Evolutionary conservation across 2,888 invertebrate species (phyloP).

Genomic region (Malachius bipustulatus): DNA sequence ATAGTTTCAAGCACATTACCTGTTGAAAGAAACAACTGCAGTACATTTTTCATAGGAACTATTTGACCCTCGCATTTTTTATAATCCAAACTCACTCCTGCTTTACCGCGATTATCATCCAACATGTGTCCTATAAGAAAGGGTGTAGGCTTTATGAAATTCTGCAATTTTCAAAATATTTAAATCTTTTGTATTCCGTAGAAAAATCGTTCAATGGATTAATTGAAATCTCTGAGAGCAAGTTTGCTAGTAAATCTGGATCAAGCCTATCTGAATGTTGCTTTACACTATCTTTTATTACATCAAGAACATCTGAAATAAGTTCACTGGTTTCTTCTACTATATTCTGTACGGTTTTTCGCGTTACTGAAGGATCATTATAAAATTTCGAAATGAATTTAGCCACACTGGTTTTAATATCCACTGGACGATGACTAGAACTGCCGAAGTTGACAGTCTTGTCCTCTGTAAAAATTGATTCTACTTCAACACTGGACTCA

Average conservation of each 20-base stretch:
- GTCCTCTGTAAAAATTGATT: no score
- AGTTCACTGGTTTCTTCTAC: conserved; percentile 4
- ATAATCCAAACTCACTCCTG: not conserved
- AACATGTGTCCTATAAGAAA: conserved; percentile 5
- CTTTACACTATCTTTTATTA: not conserved
- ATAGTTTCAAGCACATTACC: no score
- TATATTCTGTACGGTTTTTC: conserved; percentile 4
- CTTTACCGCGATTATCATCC: conserved; percentile 4
- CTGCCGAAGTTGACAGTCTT: no score
- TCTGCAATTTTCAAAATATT: conserved; percentile 4
- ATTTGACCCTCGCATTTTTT: conserved; percentile 9
- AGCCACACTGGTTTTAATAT: not conserved
- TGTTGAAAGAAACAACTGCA: no score
- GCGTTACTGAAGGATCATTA: conserved; percentile 5
- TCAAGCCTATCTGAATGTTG: not conserved
- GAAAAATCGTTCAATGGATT: conserved; percentile 4
- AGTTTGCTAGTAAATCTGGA: not conserved
- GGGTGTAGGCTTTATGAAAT: not conserved
- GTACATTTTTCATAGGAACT: no score
- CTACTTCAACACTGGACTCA: no score
- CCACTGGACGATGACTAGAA: no score
- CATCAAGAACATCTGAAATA: not conserved
- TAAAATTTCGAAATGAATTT: conserved; percentile 6
- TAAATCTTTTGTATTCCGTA: conserved; percentile 5
- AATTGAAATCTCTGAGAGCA: not conserved